A percentile compares a stretch with the other conserved stretches of the same genome.
Evolutionary conservation across 2,113 vertebrate genomes (phyloP).

Genomic region (Kryptolebias marmoratus): DNA sequence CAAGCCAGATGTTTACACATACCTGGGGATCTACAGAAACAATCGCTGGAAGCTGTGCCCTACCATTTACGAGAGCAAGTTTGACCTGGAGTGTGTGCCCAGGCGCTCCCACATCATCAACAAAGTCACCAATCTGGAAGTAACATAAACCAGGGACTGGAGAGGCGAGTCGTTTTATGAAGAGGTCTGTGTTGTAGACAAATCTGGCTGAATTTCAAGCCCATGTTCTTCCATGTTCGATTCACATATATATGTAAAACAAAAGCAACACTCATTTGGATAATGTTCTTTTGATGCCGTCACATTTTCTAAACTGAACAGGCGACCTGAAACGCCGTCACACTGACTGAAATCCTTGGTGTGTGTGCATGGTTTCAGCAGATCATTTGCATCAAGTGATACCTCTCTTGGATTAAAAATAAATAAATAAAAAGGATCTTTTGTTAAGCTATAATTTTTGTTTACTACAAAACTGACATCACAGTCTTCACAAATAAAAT

Average conservation of each 20-base stretch:
- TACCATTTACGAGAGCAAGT: slow-evolving; percentile 92
- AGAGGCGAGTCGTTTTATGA: not conserved
- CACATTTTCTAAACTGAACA: not conserved
- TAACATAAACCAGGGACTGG: slow-evolving; percentile 72
- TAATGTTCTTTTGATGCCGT: slow-evolving; percentile 5
- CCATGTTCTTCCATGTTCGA: slow-evolving; percentile 35
- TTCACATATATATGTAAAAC: not conserved
- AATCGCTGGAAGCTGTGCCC: slow-evolving; percentile 92
- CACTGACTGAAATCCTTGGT: slow-evolving; percentile 11
- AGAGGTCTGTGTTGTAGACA: not conserved
- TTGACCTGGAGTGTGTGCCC: slow-evolving; percentile 86
- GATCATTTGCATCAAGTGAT: not conserved
- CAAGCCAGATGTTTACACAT: slow-evolving; percentile 91
- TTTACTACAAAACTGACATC: slow-evolving; percentile 13
- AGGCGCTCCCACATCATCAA: slow-evolving; percentile 86
- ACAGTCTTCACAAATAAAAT: slow-evolving; percentile 66
- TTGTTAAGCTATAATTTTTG: not conserved
- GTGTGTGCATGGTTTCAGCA: slow-evolving; percentile 3
- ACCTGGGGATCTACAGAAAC: slow-evolving; percentile 90
- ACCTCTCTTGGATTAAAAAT: not conserved
- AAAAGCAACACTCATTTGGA: slow-evolving; percentile 3
- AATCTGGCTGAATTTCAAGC: slow-evolving; percentile 5
- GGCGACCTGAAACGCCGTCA: slow-evolving; percentile 11
- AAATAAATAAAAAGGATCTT: not conserved
- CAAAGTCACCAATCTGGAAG: slow-evolving; percentile 85